Percentiles rank a stretch among this genome's conserved stretches.
Evolutionary conservation across 23 tunicate genomes (phyloP).

Genomic region (Clavelina lepadiformis): DNA sequence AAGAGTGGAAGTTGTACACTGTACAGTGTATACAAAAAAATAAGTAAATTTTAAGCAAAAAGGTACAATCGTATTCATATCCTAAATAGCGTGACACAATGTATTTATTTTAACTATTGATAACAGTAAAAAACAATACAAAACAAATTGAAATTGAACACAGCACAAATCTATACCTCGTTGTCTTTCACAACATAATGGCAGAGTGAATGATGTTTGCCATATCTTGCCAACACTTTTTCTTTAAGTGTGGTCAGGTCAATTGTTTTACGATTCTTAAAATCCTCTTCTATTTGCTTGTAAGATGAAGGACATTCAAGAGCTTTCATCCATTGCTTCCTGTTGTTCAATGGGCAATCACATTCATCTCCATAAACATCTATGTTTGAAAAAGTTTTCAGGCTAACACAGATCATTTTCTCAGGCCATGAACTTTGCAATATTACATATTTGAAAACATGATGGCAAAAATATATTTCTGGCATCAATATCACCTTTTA

Average conservation of each 20-base stretch:
- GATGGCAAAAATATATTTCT: background rate
- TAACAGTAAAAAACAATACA: too few species aligned
- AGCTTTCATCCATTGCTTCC: slow-evolving; percentile 76
- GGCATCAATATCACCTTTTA: slow-evolving; percentile 33
- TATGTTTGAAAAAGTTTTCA: background rate
- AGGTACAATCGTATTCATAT: too few species aligned
- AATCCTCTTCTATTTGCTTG: slow-evolving; percentile 61
- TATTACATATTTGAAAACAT: background rate
- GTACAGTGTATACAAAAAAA: too few species aligned
- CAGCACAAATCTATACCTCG: too few species aligned
- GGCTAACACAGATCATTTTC: background rate
- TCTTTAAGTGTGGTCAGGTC: slow-evolving; percentile 46
- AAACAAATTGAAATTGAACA: too few species aligned
- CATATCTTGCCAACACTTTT: slow-evolving; percentile 60
- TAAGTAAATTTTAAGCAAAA: too few species aligned
- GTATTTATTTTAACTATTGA: too few species aligned
- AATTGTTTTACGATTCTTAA: slow-evolving; percentile 35
- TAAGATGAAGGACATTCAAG: slow-evolving; percentile 65
- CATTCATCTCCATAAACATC: slow-evolving; percentile 91
- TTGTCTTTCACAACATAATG: slow-evolving; percentile 77
- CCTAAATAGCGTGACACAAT: too few species aligned
- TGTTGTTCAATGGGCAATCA: slow-evolving; percentile 50
- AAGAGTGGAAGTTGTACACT: too few species aligned
- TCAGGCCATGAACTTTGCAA: background rate
- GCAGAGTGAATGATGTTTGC: slow-evolving; percentile 72